Conservation (phyloP, 2,888 invertebrate genomes). For the Liposcelis brunnea region DNA sequence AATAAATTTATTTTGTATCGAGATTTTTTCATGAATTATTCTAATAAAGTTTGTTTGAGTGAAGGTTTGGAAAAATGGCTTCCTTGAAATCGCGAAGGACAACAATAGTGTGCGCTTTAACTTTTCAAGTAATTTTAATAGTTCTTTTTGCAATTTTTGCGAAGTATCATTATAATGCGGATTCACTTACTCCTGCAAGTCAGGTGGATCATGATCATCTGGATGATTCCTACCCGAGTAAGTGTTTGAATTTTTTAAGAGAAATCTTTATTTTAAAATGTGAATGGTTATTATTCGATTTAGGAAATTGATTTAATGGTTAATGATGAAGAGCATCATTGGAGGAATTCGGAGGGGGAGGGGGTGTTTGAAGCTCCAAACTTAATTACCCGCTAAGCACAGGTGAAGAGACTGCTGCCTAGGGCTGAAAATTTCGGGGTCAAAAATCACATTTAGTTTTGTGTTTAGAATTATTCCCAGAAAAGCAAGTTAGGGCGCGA, state of each 20-base stretch:
- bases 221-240: slow-evolving; percentile 11
- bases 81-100: background rate
- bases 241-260: slow-evolving; percentile 3
- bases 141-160: slow-evolving; percentile 15
- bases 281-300: background rate
- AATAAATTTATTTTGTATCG: no score
- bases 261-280: background rate
- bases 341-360: background rate
- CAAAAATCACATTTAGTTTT: no score
- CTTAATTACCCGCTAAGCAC: background rate
- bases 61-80: background rate
- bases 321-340: background rate
- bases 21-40: no score
- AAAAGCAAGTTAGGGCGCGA: no score
- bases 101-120: slow-evolving; percentile 11
- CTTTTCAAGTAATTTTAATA: slow-evolving; percentile 13
- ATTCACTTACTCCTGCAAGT: slow-evolving; percentile 7
- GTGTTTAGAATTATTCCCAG: no score
- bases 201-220: slow-evolving; percentile 3
- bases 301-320: background rate
- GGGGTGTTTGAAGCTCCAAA: background rate
- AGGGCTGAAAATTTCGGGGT: background rate
- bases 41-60: no score
- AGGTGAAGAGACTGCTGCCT: background rate
- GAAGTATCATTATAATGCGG: slow-evolving; percentile 13